Evolutionary conservation across 2,113 vertebrate genomes (phyloP).

Genomic region (Corvus cornix): DNA sequence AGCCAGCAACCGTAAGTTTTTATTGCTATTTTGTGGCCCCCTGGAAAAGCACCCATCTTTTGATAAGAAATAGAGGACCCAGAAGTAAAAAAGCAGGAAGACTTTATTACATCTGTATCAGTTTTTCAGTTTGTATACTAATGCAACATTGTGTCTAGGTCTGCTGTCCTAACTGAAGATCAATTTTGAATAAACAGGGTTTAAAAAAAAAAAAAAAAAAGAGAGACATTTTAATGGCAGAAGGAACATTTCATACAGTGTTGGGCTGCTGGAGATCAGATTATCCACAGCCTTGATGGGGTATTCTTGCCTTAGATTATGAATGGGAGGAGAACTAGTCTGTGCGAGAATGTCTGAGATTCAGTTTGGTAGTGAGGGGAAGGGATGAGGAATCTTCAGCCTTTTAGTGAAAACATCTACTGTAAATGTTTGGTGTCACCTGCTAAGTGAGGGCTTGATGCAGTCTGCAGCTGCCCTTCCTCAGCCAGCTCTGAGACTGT

Average conservation of each 20-base stretch:
- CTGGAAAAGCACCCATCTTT: neutral
- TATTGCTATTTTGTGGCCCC: neutral
- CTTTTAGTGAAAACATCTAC: neutral
- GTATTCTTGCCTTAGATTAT: neutral
- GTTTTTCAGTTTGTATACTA: neutral
- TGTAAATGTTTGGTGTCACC: neutral
- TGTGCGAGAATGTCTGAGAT: neutral
- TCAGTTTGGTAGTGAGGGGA: neutral
- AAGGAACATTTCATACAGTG: neutral
- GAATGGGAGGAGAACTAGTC: neutral
- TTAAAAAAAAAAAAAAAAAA: neutral
- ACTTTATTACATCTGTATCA: neutral
- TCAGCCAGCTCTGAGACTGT: neutral
- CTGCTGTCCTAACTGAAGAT: neutral
- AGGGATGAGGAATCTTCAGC: neutral
- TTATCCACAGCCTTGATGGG: neutral
- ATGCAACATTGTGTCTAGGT: neutral
- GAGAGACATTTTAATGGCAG: neutral
- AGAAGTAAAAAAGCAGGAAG: neutral
- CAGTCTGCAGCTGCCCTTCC: neutral
- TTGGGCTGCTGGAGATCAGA: rapidly evolving
- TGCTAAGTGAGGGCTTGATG: neutral
- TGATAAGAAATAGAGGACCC: neutral
- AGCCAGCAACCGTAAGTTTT: neutral
- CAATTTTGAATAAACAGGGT: neutral